Base-by-base conservation (phyloP, 2,797 vertebrate species). In the Myripristis murdjan region DNA sequence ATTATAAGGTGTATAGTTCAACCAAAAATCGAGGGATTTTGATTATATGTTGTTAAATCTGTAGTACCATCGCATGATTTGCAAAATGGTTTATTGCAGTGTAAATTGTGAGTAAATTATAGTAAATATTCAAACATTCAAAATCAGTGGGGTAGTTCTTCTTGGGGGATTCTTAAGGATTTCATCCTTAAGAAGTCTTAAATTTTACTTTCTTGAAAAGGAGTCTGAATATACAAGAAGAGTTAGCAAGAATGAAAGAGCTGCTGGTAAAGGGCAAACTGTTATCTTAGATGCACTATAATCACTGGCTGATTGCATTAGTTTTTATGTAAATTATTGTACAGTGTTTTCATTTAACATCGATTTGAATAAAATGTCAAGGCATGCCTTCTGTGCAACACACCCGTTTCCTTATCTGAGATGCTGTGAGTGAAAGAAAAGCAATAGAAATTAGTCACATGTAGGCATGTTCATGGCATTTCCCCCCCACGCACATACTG, bases 391-490 rank as follows among this genome's bases (percentile, higher is more conserved):
- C 31, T 20, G 49, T 70, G 37, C 9, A 5, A 26, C 47, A 8
- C 1, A 5, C 59, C 76, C 65, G 51, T 73, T 57, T 47, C 23
- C 51, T 56, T 37, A 12, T 67, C 41, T 47, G 57, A 70, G 28
- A 20, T 5, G 35, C 64, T 65, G 54, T 1, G 5, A 74, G 47
- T 35, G 69, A 78, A 78, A 69, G 56, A 80, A 81, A 80, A 75
- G 83, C 82, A 82, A 83, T 64, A 49, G 69, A 74, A 72, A 79
- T 88, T 47, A 85, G 66, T 86, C 88, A 86, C 63, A 72, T 37
- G 84, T 84, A 81, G 85, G 84, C 84, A 61, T 73, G 72, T 76
- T 74, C 66, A 33, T 57, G 71, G 43, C 65, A 47, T 70, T 37
- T 48, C 70, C 66, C 68, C 81, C 81, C 68, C 72, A 77, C 81